These are phyloP conservation scores for Synergus japonicus DNA, from an alignment of 2,888 invertebrate genomes.

Conservation along the genomic window DNA sequence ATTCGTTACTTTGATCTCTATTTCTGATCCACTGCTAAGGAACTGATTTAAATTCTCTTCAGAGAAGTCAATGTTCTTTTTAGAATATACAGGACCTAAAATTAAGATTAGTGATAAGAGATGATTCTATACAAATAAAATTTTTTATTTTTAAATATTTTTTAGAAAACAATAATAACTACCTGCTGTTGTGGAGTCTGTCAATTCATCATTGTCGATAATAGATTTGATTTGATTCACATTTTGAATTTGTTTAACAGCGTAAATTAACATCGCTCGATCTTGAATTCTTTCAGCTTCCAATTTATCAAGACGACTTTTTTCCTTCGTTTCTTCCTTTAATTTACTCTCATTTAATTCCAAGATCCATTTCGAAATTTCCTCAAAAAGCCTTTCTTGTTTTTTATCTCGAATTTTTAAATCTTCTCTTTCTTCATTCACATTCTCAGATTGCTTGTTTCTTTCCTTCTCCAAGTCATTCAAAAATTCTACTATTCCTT, in stretches of 20 bases:
- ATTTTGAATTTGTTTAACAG: constrained; percentile 49
- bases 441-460: background rate
- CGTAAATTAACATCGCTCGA: constrained; percentile 50
- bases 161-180: background rate
- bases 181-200: background rate
- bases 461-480: background rate
- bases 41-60: background rate
- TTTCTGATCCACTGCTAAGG: background rate
- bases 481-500: constrained; percentile 35
- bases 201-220: background rate
- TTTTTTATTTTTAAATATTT: background rate
- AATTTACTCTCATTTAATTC: background rate
- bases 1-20: background rate
- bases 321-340: background rate
- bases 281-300: constrained; percentile 46
- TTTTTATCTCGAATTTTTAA: background rate
- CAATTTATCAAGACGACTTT: constrained; percentile 15
- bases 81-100: background rate
- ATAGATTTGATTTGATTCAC: constrained; percentile 46
- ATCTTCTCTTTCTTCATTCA: background rate
- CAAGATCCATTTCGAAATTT: background rate
- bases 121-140: background rate
- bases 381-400: background rate
- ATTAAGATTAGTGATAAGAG: background rate
- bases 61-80: background rate